phyloP scores from a whole-genome alignment of 1,140 invertebrate genomes.

The Drosophila sp. region DNA sequence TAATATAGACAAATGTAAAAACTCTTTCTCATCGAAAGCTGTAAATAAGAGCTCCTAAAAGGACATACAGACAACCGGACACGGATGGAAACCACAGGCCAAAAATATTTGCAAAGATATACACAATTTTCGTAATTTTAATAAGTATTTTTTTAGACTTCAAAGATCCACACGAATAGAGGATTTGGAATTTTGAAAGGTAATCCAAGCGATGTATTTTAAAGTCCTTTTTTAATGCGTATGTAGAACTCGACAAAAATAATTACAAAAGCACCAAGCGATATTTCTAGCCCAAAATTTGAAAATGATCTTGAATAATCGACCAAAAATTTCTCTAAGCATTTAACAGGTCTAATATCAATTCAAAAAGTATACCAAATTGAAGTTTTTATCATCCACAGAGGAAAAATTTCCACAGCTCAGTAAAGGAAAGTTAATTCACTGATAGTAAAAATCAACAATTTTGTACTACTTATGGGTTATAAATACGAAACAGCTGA shows the following conservation, averaged over 20 bases:
- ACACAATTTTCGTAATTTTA: too few species aligned
- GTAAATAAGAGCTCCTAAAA: too few species aligned
- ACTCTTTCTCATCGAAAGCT: too few species aligned
- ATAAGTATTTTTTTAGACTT: too few species aligned
- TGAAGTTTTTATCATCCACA: too few species aligned
- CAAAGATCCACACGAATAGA: not conserved
- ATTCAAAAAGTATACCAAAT: not conserved
- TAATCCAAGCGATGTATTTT: too few species aligned
- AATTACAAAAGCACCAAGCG: not conserved
- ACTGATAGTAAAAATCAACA: not conserved
- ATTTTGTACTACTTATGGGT: constrained; percentile 34
- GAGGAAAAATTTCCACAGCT: not conserved
- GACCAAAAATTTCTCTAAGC: not conserved
- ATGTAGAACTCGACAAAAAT: not conserved
- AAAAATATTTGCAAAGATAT: too few species aligned
- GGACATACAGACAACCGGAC: too few species aligned
- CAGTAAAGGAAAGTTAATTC: constrained; percentile 9
- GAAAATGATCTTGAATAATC: not conserved
- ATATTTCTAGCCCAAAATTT: not conserved
- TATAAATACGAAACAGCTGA: constrained; percentile 75
- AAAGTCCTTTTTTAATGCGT: not conserved
- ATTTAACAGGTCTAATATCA: not conserved
- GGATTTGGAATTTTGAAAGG: not conserved
- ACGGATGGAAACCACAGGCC: too few species aligned
- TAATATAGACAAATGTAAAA: too few species aligned